Conservation (phyloP, 2,797 vertebrate genomes). For the Lycodopsis pacificus region DNA sequence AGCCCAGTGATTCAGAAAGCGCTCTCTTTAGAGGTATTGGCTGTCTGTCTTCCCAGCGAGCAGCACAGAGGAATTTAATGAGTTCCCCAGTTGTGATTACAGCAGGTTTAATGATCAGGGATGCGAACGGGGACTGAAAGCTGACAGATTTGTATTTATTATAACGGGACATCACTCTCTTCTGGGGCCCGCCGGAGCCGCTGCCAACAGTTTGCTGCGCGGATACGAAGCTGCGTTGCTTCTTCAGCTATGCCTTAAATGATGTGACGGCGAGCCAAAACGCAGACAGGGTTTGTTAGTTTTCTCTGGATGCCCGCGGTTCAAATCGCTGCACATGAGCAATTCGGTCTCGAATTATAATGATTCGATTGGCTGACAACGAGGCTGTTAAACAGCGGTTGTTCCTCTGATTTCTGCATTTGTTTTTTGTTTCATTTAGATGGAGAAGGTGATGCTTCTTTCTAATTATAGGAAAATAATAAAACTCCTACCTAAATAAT, state of each 20-base stretch:
- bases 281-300: slow-evolving; percentile 36
- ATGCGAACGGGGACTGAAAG: slow-evolving; percentile 68
- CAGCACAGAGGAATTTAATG: slow-evolving; percentile 75
- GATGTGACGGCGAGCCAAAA: slow-evolving; percentile 35
- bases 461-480: slow-evolving; percentile 22
- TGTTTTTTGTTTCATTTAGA: slow-evolving; percentile 32
- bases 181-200: slow-evolving; percentile 49
- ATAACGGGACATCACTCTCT: slow-evolving; percentile 69
- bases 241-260: slow-evolving; percentile 56
- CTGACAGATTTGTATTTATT: slow-evolving; percentile 79
- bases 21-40: slow-evolving; percentile 67
- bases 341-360: slow-evolving; percentile 23
- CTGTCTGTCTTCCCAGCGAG: slow-evolving; percentile 68
- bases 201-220: slow-evolving; percentile 45
- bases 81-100: slow-evolving; percentile 82
- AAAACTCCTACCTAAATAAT: slow-evolving; percentile 8
- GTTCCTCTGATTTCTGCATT: slow-evolving; percentile 23
- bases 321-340: slow-evolving; percentile 42
- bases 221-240: slow-evolving; percentile 43
- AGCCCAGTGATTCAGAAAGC: slow-evolving; percentile 79
- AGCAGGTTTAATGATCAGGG: slow-evolving; percentile 75
- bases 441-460: neutral
- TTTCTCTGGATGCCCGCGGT: slow-evolving; percentile 28
- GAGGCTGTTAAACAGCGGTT: slow-evolving; percentile 42
- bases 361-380: slow-evolving; percentile 34